Percentiles rank a stretch among this genome's conserved stretches.
phyloP scores from a whole-genome alignment of 2,113 vertebrate genomes.

The Corythoichthys intestinalis region DNA sequence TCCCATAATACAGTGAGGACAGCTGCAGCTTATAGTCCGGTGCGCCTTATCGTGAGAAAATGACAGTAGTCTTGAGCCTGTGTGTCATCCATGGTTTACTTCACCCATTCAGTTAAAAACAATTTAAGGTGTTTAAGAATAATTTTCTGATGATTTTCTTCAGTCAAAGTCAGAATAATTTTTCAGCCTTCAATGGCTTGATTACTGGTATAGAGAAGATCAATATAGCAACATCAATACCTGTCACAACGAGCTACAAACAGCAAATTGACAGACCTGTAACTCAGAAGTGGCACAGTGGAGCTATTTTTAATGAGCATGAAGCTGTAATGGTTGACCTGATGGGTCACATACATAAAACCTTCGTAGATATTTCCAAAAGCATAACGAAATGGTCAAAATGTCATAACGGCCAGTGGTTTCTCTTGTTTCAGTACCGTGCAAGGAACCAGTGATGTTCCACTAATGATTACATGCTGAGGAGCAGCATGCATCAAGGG shows the following conservation, averaged over 20 bases:
- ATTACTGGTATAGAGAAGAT: conserved; percentile 42
- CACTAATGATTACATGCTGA: not conserved
- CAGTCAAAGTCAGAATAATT: conserved; percentile 8
- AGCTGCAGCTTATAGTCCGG: too few relatives aligned
- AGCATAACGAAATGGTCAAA: conserved; percentile 34
- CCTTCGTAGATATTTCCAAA: conserved; percentile 33
- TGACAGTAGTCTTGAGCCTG: not conserved
- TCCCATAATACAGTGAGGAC: too few relatives aligned
- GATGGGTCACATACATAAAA: conserved; percentile 17
- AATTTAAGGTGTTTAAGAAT: conserved; percentile 17
- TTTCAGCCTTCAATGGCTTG: conserved; percentile 45
- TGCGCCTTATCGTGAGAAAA: too few relatives aligned
- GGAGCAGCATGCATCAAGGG: not conserved
- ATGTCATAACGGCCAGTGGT: conserved; percentile 11
- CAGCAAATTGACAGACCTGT: conserved; percentile 41
- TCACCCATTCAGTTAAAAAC: not conserved
- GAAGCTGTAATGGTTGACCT: conserved; percentile 15
- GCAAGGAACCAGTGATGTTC: conserved; percentile 12
- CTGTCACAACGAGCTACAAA: conserved; percentile 22
- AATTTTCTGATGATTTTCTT: conserved; percentile 1
- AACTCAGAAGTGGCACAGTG: conserved; percentile 23
- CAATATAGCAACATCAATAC: conserved; percentile 41
- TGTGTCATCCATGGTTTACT: not conserved
- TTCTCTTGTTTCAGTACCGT: not conserved
- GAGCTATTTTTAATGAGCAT: conserved; percentile 33